Conservation (phyloP, 2,888 invertebrate species). For the Chalcosyrphus nemorum region DNA sequence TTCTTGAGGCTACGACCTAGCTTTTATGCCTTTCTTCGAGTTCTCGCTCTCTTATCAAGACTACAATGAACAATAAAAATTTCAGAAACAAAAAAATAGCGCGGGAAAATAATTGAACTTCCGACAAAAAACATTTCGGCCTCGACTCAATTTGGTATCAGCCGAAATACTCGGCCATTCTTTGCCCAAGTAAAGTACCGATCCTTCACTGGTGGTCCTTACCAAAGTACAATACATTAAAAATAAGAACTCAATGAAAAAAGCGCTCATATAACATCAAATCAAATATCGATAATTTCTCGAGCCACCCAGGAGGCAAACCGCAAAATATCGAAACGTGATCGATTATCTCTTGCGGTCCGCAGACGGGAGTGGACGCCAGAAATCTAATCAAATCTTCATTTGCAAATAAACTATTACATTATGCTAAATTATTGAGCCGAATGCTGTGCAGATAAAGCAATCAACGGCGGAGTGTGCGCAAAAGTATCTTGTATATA, state of each 20-base stretch:
- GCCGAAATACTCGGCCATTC: no score
- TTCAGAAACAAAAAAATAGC: no score
- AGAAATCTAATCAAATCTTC: slow-evolving; percentile 70
- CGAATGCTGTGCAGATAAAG: slow-evolving; percentile 66
- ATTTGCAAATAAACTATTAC: slow-evolving; percentile 62
- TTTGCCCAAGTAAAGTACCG: background rate
- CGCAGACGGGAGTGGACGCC: slow-evolving; percentile 15
- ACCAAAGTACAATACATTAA: background rate
- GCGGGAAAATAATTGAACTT: no score
- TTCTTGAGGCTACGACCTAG: no score
- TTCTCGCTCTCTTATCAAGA: no score
- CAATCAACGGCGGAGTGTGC: slow-evolving; percentile 65
- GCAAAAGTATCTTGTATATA: slow-evolving; percentile 34
- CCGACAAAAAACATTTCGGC: no score
- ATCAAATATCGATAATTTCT: slow-evolving; percentile 62
- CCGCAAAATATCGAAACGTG: slow-evolving; percentile 79
- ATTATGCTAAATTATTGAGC: slow-evolving; percentile 69
- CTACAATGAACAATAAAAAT: no score
- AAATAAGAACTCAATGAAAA: background rate
- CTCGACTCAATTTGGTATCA: no score
- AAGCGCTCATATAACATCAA: slow-evolving; percentile 25
- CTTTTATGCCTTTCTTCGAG: no score
- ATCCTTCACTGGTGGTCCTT: slow-evolving; percentile 17
- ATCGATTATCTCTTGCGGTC: slow-evolving; percentile 74
- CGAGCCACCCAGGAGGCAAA: slow-evolving; percentile 66